phyloP scores from a whole-genome alignment of 2,113 vertebrate genomes.

The Octodon degus region DNA sequence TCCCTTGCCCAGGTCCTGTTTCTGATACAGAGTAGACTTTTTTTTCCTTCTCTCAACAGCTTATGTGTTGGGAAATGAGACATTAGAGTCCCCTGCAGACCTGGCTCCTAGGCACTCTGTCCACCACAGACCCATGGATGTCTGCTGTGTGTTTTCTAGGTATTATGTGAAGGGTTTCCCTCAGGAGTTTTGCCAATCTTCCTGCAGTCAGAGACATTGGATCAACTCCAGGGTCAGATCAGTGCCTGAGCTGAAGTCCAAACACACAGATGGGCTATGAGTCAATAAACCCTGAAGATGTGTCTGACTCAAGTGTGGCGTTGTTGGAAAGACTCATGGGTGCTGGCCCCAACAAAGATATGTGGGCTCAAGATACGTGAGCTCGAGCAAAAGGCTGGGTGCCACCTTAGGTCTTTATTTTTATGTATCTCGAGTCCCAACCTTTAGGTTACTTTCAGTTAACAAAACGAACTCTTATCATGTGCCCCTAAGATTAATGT shows the following conservation, averaged over 20 bases:
- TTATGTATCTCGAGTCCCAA: no score
- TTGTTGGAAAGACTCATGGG: no score
- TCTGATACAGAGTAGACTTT: background rate
- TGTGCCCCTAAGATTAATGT: no score
- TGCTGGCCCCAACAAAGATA: no score
- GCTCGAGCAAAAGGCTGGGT: no score
- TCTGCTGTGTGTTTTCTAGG: background rate
- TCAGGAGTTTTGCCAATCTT: background rate
- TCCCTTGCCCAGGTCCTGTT: background rate
- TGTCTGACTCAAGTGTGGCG: background rate
- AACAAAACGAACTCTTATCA: no score
- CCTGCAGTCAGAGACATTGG: background rate
- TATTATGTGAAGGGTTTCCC: background rate
- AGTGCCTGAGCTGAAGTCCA: background rate
- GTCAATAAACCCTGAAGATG: background rate
- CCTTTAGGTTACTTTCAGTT: no score
- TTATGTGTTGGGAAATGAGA: background rate
- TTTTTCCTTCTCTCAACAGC: background rate
- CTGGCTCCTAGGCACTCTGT: background rate
- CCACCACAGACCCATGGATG: background rate
- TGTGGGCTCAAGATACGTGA: no score
- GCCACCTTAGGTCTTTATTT: no score
- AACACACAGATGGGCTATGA: background rate
- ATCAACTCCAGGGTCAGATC: background rate
- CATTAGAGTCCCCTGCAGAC: background rate